These are phyloP conservation scores for Rhinoderma darwinii DNA, from an alignment of 2,113 vertebrate species.

Conservation along the genomic window DNA sequence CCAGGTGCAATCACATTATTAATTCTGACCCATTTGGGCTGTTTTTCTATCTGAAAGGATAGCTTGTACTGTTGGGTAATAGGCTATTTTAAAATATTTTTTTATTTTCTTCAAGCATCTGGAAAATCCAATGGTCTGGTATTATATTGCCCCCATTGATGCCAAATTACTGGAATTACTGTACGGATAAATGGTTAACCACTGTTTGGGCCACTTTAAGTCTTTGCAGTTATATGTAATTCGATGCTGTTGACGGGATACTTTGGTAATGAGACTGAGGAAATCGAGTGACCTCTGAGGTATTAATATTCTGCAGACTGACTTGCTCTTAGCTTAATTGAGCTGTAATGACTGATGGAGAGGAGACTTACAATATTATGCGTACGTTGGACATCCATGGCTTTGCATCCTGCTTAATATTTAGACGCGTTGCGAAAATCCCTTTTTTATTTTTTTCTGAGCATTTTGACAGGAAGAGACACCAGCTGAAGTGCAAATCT, in stretches of 20 bases:
- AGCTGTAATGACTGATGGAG: constrained; percentile 40
- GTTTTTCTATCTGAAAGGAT: no score
- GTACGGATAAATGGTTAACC: not conserved
- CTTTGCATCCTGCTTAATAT: not conserved
- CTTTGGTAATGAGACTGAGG: constrained; percentile 14
- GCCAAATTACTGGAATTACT: not conserved
- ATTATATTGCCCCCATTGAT: not conserved
- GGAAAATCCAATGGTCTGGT: not conserved
- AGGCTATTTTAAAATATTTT: no score
- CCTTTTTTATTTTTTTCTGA: not conserved
- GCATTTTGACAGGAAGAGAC: constrained; percentile 14
- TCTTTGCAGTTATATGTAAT: not conserved
- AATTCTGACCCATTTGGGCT: no score
- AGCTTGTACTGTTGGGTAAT: no score
- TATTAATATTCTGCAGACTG: constrained; percentile 25
- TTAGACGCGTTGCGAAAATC: not conserved
- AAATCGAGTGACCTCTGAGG: not conserved
- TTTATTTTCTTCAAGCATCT: not conserved
- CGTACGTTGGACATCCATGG: not conserved
- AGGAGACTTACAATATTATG: constrained; percentile 27
- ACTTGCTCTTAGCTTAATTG: constrained; percentile 31
- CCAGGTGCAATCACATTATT: no score
- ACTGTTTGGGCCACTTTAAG: not conserved
- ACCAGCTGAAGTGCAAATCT: constrained; percentile 39
- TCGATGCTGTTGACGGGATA: not conserved